Percentiles rank a stretch among this genome's conserved stretches.
Evolutionary conservation across 1,140 invertebrate genomes (phyloP).

Genomic region (Dysdera silvatica): DNA sequence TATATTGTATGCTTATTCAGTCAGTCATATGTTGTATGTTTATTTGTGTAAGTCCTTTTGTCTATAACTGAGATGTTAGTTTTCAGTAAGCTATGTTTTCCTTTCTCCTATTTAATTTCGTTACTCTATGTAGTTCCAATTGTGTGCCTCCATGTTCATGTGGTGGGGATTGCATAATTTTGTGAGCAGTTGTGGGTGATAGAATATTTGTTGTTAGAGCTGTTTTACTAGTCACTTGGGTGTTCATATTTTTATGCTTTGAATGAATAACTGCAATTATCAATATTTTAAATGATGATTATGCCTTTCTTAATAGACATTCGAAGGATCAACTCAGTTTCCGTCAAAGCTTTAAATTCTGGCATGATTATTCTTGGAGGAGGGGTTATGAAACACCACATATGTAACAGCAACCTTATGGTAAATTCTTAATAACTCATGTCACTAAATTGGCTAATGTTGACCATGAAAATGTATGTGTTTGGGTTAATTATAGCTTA

Average conservation of each 20-base stretch:
- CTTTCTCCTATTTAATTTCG: not conserved
- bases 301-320: slow-evolving; percentile 57
- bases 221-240: too few species aligned
- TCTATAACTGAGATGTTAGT: too few species aligned
- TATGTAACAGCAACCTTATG: slow-evolving; percentile 96
- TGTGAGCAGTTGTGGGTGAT: too few species aligned
- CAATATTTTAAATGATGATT: not conserved
- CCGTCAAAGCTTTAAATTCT: slow-evolving; percentile 83
- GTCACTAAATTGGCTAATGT: not conserved
- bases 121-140: not conserved
- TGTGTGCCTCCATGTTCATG: not conserved
- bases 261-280: too few species aligned
- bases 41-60: too few species aligned
- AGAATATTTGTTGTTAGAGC: too few species aligned
- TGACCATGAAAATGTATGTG: not conserved
- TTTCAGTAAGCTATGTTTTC: slow-evolving; percentile 6
- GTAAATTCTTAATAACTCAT: slow-evolving; percentile 43
- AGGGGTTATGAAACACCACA: slow-evolving; percentile 97
- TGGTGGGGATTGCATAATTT: too few species aligned
- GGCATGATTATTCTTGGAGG: slow-evolving; percentile 98
- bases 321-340: slow-evolving; percentile 80
- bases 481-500: not conserved
- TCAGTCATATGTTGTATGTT: too few species aligned
- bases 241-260: too few species aligned
- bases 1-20: too few species aligned